Conservation (phyloP, 2,113 vertebrate genomes). For the Caracal caracal region DNA sequence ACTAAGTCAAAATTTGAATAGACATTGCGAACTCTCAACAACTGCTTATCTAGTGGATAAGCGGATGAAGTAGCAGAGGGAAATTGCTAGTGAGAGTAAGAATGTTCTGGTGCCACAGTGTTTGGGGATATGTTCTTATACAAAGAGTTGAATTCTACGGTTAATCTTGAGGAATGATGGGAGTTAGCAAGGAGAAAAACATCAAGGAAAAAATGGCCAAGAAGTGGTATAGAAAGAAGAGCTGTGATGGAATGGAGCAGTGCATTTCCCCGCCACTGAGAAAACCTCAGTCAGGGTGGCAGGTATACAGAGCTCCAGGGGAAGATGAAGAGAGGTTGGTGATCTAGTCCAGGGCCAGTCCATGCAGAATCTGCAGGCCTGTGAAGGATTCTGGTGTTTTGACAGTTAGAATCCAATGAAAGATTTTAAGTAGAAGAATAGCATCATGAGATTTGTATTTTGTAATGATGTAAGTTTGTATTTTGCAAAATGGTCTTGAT, state of each 20-base stretch:
- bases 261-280: not conserved
- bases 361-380: not conserved
- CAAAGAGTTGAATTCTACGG: not conserved
- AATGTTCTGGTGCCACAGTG: not conserved
- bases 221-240: not conserved
- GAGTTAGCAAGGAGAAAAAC: not conserved
- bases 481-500: not conserved
- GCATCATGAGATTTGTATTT: not conserved
- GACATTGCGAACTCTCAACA: not conserved
- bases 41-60: not conserved
- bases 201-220: not conserved
- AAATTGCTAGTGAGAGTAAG: not conserved
- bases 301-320: not conserved
- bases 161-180: not conserved
- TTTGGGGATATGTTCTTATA: not conserved
- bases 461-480: not conserved
- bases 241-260: not conserved
- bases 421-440: not conserved
- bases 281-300: not conserved
- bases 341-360: not conserved
- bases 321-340: too few relatives aligned
- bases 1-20: not conserved
- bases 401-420: not conserved
- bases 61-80: not conserved
- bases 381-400: not conserved